phyloP scores from a whole-genome alignment of 2,888 invertebrate genomes.

The Ophraella communa region DNA sequence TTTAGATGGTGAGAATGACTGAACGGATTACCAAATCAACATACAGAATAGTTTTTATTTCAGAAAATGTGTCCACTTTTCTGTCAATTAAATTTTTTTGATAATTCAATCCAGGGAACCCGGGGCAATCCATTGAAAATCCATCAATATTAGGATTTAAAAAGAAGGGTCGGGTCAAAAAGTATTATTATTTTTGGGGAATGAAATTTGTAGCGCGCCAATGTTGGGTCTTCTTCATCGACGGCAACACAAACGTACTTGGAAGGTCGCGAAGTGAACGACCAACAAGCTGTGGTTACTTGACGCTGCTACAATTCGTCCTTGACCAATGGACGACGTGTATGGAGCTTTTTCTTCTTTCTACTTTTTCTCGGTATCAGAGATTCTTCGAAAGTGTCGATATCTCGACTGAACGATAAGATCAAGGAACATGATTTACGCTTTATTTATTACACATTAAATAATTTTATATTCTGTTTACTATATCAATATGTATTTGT shows the following conservation, averaged over 20 bases:
- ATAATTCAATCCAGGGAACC: too few species aligned
- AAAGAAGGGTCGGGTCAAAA: too few species aligned
- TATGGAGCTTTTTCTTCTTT: slow-evolving; percentile 2
- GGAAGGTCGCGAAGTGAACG: slow-evolving; percentile 56
- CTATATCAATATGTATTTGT: too few species aligned
- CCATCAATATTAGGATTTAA: too few species aligned
- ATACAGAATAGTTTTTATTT: too few species aligned
- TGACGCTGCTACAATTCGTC: slow-evolving; percentile 36
- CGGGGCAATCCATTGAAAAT: too few species aligned
- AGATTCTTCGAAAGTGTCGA: slow-evolving; percentile 19
- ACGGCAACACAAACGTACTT: slow-evolving; percentile 48
- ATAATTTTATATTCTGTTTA: too few species aligned
- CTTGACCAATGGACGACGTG: slow-evolving; percentile 45
- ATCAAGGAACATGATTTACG: not conserved
- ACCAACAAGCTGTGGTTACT: slow-evolving; percentile 41
- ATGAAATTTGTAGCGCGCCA: not conserved
- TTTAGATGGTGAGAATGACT: too few species aligned
- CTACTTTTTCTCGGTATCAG: slow-evolving; percentile 17
- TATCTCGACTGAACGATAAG: not conserved
- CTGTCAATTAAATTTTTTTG: too few species aligned
- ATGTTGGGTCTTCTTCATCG: slow-evolving; percentile 14
- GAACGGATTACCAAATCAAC: too few species aligned
- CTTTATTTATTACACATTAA: too few species aligned
- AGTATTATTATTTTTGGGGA: not conserved
- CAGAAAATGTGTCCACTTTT: too few species aligned